Evolutionary conservation across 2,797 vertebrate genomes (phyloP).

Genomic region (Mus minutoides): DNA sequence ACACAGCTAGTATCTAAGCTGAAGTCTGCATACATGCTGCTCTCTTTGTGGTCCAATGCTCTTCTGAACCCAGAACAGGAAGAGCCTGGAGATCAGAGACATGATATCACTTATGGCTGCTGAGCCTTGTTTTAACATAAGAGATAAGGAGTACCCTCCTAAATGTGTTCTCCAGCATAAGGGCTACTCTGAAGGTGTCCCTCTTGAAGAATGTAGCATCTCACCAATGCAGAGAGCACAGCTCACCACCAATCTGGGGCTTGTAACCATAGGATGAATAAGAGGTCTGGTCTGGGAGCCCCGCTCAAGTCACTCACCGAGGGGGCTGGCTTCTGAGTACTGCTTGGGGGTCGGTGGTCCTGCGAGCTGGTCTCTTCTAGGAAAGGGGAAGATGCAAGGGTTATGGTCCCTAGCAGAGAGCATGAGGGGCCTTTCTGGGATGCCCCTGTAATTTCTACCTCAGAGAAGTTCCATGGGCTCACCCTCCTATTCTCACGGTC

Average conservation of each 20-base stretch:
- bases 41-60: background rate
- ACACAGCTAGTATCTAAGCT: background rate
- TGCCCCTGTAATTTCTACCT: background rate
- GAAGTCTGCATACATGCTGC: background rate
- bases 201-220: background rate
- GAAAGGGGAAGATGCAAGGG: slow-evolving; percentile 58
- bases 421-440: background rate
- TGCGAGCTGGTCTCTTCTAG: slow-evolving; percentile 86
- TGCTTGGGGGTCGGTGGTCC: slow-evolving; percentile 84
- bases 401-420: background rate
- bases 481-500: background rate
- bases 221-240: background rate
- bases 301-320: slow-evolving; percentile 83
- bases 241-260: background rate
- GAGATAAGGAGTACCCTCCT: background rate
- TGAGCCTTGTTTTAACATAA: background rate
- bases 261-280: background rate
- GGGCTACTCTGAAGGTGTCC: background rate
- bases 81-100: background rate
- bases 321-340: slow-evolving; percentile 83
- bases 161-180: background rate
- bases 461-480: background rate
- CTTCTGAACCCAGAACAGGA: background rate
- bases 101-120: background rate
- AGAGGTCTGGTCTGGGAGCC: background rate